Evolutionary conservation across 2,888 invertebrate genomes (phyloP), one percentile per base, ranked within the genome.

Genomic region (Plebejus melissa): DNA sequence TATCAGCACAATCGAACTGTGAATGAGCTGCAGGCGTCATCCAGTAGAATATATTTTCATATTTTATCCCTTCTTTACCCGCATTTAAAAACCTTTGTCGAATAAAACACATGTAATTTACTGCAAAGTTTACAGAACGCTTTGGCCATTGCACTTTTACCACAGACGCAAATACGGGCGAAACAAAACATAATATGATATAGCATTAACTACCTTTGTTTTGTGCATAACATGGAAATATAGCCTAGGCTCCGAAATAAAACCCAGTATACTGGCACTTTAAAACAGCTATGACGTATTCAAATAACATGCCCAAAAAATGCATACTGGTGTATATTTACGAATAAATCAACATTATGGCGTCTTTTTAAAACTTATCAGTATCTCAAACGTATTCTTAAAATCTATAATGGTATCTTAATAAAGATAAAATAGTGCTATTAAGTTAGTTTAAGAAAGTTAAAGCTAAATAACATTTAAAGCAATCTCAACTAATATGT

Each of bases 101-200:
- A 60, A 65, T 65, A 65, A 32, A 65, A 65, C 60, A 60, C 22
- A 60, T 5, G 16, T 32, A 65, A 65, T 65, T 32, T 13, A 36
- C 13, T 32, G 65, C 32, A 65, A 65, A 3, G 7, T 65, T 65
- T 65, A 32, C 32, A 65, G 32, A 65, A 32, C 65, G 65, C 65
- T 65, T 65, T 65, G 60, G 60, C 11, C 60, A 13, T 13, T 65
- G 32, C 65, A 65, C 65, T 65, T 65, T 65, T 65, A 36, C 65
- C 65, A 32, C 65, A 32, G 65, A 65, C 65, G 65, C 65, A 65
- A 65, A 65, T 65, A 32, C 65, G 65, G 65, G 32, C 32, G 13
- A 65, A 36, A 65, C 65, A 65, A 65, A 65, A 65, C 65, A 32
- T 32, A 22, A 22, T 22, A 22, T 22, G 22, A 13, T 65, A 65